Evolutionary conservation across 2,113 vertebrate species (phyloP), one percentile per base, ranked within the genome.

Genomic region (Columba janthina): DNA sequence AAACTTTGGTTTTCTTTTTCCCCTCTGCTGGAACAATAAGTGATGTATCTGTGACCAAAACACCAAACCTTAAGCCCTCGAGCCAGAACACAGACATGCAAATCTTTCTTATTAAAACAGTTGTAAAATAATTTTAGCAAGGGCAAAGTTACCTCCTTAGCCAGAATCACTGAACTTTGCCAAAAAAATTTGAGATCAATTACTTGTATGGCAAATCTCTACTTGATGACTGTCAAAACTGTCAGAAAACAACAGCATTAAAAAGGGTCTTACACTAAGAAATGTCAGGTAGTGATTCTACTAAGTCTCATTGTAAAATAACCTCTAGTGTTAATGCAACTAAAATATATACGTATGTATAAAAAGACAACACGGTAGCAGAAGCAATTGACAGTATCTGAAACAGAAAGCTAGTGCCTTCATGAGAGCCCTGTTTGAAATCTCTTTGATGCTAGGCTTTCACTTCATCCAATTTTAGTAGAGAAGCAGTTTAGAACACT

Each of bases 1-100:
- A 84, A 83, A 60, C n/a, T 80, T 89, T 88, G 85, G 48, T 24
- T 71, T 34, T 3, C 58, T 89, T 57, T 32, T 34, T 10, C 26
- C 36, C 4, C 67, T 36, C 66, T 88, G 57, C 40, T 91, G 82
- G 88, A 96, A 87, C 60, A 90, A 64, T 79, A 93, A 93, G 88
- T 80, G 67, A 90, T 93, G 26, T 64, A 86, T 91, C 66, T 95
- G 82, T 53, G 73, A 94, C 80, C 76, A 92, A 86, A 96, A 89
- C 72, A 93, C 38, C 82, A 91, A 90, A 85, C 14, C 25, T 93
- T 83, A 85, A 92, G 34, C 38, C 85, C 42, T 56, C 0, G 0
- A 91, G 80, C 61, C 76, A 94, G 54, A 92, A 86, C 13, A 58
- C 0, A 80, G 75, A 53, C 61, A 72, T 53, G 76, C 57, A 95